Percentiles rank a stretch among this genome's conserved stretches.
Evolutionary conservation across 2,888 invertebrate species (phyloP).

Genomic region (Zootermopsis nevadensis): DNA sequence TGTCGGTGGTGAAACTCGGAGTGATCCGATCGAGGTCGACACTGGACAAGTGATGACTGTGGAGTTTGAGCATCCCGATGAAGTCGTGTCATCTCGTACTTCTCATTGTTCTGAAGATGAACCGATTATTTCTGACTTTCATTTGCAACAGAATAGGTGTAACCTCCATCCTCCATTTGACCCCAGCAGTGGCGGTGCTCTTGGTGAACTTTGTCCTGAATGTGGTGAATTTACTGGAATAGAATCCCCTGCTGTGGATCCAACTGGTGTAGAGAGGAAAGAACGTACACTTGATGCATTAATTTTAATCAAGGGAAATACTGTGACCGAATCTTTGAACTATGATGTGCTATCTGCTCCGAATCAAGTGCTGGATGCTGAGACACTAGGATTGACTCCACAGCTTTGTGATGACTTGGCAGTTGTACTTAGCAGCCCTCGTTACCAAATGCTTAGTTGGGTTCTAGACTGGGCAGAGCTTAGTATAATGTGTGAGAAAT

Average conservation of each 20-base stretch:
- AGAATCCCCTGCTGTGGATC: constrained; percentile 59
- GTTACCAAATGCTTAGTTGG: constrained; percentile 80
- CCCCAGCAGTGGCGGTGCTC: constrained; percentile 47
- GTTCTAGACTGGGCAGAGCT: constrained; percentile 71
- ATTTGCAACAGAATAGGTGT: constrained; percentile 52
- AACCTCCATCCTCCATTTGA: constrained; percentile 55
- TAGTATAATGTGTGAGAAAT: constrained; percentile 68
- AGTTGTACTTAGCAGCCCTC: constrained; percentile 75
- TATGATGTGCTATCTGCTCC: constrained; percentile 60
- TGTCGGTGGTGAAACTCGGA: background rate
- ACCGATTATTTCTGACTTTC: background rate
- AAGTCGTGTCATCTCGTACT: background rate
- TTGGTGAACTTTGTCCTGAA: constrained; percentile 58
- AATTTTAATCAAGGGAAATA: constrained; percentile 67
- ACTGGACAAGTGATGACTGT: background rate
- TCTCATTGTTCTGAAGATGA: background rate
- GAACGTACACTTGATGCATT: constrained; percentile 60
- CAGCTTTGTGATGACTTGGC: constrained; percentile 78
- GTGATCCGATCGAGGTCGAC: background rate
- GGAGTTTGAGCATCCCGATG: background rate
- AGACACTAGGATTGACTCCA: constrained; percentile 72
- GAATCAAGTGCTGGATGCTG: constrained; percentile 70
- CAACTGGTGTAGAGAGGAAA: constrained; percentile 57
- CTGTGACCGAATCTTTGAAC: constrained; percentile 62
- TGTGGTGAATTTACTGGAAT: constrained; percentile 57